phyloP scores from a whole-genome alignment of 2,113 vertebrate genomes.

The Arothron firmamentum region DNA sequence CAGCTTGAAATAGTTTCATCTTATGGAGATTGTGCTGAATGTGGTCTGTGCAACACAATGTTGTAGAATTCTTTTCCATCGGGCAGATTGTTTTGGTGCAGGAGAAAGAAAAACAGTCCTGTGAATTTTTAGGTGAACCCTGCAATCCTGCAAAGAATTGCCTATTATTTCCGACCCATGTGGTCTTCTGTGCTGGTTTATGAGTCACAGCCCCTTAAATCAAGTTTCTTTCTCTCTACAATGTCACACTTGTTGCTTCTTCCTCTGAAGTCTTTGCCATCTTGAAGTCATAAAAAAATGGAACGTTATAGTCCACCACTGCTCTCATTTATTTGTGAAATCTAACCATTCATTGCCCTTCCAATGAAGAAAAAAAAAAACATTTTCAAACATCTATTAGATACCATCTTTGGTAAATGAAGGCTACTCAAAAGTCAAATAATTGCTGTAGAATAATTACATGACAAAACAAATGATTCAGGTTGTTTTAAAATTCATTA shows the following conservation, averaged over 20 bases:
- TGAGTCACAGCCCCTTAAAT: constrained; percentile 37
- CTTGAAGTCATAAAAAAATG: constrained; percentile 54
- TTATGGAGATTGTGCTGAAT: constrained; percentile 19
- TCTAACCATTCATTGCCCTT: constrained; percentile 1
- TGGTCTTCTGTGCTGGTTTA: not conserved
- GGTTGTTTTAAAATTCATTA: constrained; percentile 23
- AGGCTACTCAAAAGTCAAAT: not conserved
- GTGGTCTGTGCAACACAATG: constrained; percentile 32
- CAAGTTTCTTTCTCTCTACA: constrained; percentile 26
- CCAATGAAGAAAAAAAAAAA: constrained; percentile 7
- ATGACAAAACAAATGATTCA: not conserved
- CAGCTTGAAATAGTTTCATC: constrained; percentile 50
- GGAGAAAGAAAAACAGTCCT: constrained; percentile 10
- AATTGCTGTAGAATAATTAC: not conserved
- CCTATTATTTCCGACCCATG: constrained; percentile 8
- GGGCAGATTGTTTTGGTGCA: constrained; percentile 25
- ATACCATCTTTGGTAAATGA: not conserved
- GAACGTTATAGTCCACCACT: constrained; percentile 28
- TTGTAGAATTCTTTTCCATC: constrained; percentile 16
- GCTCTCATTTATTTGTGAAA: constrained; percentile 20
- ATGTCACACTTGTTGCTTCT: constrained; percentile 32
- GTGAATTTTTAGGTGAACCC: constrained; percentile 8
- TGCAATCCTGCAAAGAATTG: constrained; percentile 8
- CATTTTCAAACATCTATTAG: constrained; percentile 49
- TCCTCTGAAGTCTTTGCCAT: constrained; percentile 34